Conservation (phyloP, 2,113 vertebrate species). For the Lampris megalopsis region DNA sequence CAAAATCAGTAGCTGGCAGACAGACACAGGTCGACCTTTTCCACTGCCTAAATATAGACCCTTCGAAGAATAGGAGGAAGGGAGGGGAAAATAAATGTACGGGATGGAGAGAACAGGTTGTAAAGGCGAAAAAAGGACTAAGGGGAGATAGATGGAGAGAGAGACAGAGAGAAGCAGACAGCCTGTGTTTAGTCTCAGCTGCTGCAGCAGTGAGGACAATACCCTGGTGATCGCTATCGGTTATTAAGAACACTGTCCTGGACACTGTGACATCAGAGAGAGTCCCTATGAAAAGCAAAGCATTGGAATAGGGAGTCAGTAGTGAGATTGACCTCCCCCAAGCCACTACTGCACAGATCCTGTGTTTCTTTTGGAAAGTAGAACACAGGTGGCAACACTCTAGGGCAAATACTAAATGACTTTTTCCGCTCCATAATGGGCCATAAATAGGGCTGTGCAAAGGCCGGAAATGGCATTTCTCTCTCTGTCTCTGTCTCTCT, state of each 20-base stretch:
- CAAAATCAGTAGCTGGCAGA: conserved; percentile 69
- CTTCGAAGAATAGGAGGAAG: conserved; percentile 82
- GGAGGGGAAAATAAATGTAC: conserved; percentile 74
- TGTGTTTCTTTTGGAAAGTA: conserved; percentile 72
- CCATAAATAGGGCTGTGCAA: conserved; percentile 58
- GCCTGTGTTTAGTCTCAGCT: conserved; percentile 60
- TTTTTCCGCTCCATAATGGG: conserved; percentile 29
- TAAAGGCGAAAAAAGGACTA: conserved; percentile 47
- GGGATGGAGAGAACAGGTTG: conserved; percentile 60
- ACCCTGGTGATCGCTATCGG: conserved; percentile 63
- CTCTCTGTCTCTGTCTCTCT: conserved; percentile 25
- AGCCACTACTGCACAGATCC: conserved; percentile 39
- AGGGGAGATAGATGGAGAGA: conserved; percentile 34
- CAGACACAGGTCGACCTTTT: conserved; percentile 78
- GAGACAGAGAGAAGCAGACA: conserved; percentile 23
- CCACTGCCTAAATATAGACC: conserved; percentile 78
- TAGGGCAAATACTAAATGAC: conserved; percentile 60
- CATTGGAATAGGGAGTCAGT: background rate
- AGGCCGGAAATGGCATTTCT: conserved; percentile 62
- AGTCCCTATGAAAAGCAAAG: conserved; percentile 44
- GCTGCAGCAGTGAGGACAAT: conserved; percentile 64
- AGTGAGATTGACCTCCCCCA: conserved; percentile 23
- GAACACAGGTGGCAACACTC: conserved; percentile 61
- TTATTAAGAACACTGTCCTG: conserved; percentile 45
- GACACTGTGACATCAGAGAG: conserved; percentile 59